Percentiles rank a stretch among this genome's conserved stretches.
Conservation (phyloP, 1,140 invertebrate species). For the Temnothorax curvispinosus region DNA sequence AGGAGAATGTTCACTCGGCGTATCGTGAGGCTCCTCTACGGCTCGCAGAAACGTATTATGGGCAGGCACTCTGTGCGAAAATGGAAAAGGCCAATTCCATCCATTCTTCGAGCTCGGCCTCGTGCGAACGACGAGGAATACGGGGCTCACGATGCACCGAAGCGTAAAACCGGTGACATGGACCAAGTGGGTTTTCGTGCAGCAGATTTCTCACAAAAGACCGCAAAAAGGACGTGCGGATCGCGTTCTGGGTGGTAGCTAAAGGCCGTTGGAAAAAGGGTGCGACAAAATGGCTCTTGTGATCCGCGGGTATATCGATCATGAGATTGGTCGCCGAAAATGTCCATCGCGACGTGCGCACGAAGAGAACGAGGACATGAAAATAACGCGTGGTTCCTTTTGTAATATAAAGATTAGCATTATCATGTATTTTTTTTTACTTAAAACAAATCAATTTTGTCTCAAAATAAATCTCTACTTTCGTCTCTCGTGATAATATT, state of each 20-base stretch:
- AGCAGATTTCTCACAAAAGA: constrained; percentile 73
- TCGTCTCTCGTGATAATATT: not conserved
- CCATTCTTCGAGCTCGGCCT: constrained; percentile 76
- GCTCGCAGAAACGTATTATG: constrained; percentile 60
- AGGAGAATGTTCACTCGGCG: constrained; percentile 47
- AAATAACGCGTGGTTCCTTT: not conserved
- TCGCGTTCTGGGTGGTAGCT: constrained; percentile 25
- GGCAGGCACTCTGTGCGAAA: constrained; percentile 64
- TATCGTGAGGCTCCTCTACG: constrained; percentile 20
- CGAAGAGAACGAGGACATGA: not conserved
- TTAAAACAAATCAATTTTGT: not conserved
- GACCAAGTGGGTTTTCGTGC: constrained; percentile 77
- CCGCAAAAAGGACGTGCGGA: constrained; percentile 66
- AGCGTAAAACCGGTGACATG: constrained; percentile 79
- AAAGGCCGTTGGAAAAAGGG: constrained; percentile 39
- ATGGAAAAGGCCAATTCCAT: constrained; percentile 76
- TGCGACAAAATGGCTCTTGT: constrained; percentile 47
- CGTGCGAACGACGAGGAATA: constrained; percentile 72
- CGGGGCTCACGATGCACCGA: constrained; percentile 69
- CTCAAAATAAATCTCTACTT: too few species aligned
- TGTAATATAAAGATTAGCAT: not conserved
- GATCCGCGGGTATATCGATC: constrained; percentile 32
- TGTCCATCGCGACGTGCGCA: constrained; percentile 19
- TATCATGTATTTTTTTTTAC: not conserved
- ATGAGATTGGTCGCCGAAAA: constrained; percentile 28